phyloP scores from a whole-genome alignment of 2,113 vertebrate species.

The Oceanodroma tethys region DNA sequence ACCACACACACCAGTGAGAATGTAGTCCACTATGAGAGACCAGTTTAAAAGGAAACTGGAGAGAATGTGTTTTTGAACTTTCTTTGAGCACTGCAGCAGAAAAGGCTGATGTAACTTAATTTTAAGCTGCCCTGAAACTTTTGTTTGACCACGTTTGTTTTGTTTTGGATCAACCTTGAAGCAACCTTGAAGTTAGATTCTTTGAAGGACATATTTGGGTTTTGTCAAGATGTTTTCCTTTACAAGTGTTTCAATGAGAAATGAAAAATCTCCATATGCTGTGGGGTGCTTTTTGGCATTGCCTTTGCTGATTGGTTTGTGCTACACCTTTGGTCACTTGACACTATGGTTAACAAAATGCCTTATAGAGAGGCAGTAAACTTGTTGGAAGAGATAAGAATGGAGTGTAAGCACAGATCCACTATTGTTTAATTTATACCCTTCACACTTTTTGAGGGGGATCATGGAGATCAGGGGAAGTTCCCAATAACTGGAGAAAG shows the following conservation, averaged over 20 bases:
- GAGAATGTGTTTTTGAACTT: neutral
- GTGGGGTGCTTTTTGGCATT: neutral
- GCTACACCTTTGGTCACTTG: neutral
- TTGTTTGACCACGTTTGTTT: neutral
- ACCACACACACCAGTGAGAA: neutral
- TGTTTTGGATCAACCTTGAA: neutral
- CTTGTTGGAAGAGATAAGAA: neutral
- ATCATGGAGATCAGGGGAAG: neutral
- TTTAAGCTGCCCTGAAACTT: neutral
- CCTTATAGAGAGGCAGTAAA: neutral
- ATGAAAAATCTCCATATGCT: neutral
- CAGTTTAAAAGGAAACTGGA: neutral
- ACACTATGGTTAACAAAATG: neutral
- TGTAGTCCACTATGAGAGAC: neutral
- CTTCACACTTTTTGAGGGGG: neutral
- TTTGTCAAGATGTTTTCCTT: neutral
- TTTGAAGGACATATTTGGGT: neutral
- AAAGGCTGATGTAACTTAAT: neutral
- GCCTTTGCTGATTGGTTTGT: neutral
- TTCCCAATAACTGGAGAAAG: neutral
- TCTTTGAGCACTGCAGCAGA: neutral
- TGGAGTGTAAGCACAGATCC: neutral
- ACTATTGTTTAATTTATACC: neutral
- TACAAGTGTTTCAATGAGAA: neutral
- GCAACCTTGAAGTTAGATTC: neutral